Evolutionary conservation across 2,113 vertebrate genomes (phyloP).

Genomic region (Hypocryptadius cinnamomeus): DNA sequence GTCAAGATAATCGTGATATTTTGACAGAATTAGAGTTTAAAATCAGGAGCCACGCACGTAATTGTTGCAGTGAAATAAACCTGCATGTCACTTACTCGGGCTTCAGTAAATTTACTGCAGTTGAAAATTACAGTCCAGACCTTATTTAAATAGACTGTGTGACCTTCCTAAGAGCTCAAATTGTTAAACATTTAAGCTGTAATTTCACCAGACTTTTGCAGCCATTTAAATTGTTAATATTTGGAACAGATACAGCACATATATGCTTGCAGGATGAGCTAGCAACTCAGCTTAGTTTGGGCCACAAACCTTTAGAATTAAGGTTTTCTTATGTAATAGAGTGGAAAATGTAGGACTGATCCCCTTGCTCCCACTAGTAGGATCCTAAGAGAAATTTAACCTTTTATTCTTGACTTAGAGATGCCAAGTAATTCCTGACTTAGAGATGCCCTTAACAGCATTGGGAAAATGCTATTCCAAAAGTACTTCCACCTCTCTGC

Average conservation of each 20-base stretch:
- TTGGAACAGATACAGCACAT: neutral
- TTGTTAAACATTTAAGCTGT: neutral
- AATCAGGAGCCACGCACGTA: neutral
- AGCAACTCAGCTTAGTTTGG: neutral
- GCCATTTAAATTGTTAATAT: neutral
- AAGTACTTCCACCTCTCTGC: neutral
- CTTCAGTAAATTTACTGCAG: neutral
- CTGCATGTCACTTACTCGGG: neutral
- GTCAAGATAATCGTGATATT: neutral
- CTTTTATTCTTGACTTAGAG: neutral
- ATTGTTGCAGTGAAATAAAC: neutral
- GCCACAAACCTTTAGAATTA: neutral
- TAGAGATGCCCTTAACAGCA: neutral
- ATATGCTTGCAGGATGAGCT: neutral
- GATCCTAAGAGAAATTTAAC: neutral
- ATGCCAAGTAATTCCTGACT: neutral
- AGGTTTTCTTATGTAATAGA: neutral
- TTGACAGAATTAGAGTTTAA: neutral
- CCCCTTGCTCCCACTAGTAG: neutral
- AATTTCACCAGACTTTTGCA: neutral
- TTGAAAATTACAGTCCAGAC: neutral
- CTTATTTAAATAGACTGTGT: neutral
- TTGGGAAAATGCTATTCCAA: neutral
- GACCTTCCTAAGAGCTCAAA: neutral
- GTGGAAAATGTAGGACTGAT: neutral